A percentile compares a stretch with the other conserved stretches of the same genome.
Evolutionary conservation across 2,797 vertebrate species (phyloP).

Genomic region (Carduelis carduelis): DNA sequence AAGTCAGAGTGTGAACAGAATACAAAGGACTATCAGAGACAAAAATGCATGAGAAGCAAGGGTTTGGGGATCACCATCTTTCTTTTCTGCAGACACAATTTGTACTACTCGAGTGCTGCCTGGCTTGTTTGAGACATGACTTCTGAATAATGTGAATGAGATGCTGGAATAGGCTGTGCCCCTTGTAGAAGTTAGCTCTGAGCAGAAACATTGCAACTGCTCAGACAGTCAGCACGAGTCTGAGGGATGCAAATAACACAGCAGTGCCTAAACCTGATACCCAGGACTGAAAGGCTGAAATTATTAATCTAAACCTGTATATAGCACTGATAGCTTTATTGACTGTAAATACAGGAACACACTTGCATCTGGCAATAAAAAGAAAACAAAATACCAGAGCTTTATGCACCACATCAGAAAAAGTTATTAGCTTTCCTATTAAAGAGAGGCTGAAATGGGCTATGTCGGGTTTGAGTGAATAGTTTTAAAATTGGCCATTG

Average conservation of each 20-base stretch:
- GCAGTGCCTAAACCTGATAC: background rate
- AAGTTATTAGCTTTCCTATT: constrained; percentile 56
- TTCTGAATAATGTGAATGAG: background rate
- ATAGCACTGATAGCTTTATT: constrained; percentile 36
- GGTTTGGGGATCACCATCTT: background rate
- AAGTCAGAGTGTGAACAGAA: background rate
- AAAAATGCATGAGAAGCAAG: background rate
- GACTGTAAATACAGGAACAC: constrained; percentile 32
- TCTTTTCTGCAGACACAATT: background rate
- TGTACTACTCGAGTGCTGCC: background rate
- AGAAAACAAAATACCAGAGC: constrained; percentile 47
- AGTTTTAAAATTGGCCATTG: constrained; percentile 45
- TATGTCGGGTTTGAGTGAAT: constrained; percentile 36
- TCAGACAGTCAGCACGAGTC: accelerated
- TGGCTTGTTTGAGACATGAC: background rate
- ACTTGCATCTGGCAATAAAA: constrained; percentile 40
- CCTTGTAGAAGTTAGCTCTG: background rate
- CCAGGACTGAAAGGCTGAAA: background rate
- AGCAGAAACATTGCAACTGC: background rate
- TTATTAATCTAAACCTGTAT: constrained; percentile 24
- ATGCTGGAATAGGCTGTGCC: background rate
- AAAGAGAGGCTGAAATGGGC: constrained; percentile 42
- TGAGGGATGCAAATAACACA: background rate
- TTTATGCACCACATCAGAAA: constrained; percentile 57
- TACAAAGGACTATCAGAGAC: background rate